Evolutionary conservation across 1,140 invertebrate species (phyloP), one percentile per base, ranked within the genome.

Genomic region (Drosophila quadrilineata): DNA sequence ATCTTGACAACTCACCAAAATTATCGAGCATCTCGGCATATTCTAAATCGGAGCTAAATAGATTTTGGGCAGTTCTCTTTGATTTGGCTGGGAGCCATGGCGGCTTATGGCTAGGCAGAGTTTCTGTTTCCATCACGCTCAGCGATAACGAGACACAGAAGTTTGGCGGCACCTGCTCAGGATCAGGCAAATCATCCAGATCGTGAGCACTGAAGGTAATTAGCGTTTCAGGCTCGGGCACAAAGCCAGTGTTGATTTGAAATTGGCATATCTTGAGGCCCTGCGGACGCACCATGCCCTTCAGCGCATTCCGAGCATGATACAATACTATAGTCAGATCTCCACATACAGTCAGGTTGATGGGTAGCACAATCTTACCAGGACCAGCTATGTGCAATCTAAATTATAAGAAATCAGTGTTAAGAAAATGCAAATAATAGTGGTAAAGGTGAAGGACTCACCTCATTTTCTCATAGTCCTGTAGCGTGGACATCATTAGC

Each of bases 171-270:
- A 96, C 96, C 76, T 96, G 94, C 63, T 98, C 97, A 16, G 93
- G 92, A 63, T 94, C 92, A 3, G 95, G 93, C 33, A 97, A 90
- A 63, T 95, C 94, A 90, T 97, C 96, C 57, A 97, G 91, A 80
- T 97, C 95, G 62, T 92, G 92, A 67, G 94, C 95, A 19, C 92
- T 93, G 68, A 96, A 96, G 29, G 92, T 93, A 16, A 98, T 90
- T 24, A 92, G 92, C 41, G 93, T 95, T 69, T 95, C 94, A 60
- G 93, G 93, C 62, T 94, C 92, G 1, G 93, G 91, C 29, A 98
- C 93, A 84, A 96, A 98, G 19, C 96, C 97, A 12, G 96, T 96
- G 87, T 98, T 95, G 72, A 98, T 95, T 90, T 97, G 95, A 1
- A 98, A 86, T 57, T 97, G 94, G 19, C 96, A 94, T 67, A 98